Evolutionary conservation across 2,113 vertebrate genomes (phyloP).

Genomic region (Bos javanicus): DNA sequence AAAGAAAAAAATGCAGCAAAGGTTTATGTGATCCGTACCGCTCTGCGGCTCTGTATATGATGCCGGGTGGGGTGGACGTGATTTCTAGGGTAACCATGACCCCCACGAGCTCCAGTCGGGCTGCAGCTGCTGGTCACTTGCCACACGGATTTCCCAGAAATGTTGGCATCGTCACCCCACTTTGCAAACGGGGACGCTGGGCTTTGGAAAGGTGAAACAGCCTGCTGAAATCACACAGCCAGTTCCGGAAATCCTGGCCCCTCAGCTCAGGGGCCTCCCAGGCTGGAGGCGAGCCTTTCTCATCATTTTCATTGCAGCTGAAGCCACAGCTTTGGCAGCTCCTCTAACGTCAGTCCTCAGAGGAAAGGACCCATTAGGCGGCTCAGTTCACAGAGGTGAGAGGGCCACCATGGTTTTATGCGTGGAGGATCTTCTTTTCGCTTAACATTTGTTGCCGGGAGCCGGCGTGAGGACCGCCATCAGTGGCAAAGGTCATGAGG

Average conservation of each 20-base stretch:
- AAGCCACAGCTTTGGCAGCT: background rate
- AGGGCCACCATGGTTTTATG: background rate
- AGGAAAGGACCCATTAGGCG: background rate
- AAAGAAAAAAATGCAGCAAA: background rate
- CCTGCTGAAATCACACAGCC: background rate
- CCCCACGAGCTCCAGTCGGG: rapidly evolving
- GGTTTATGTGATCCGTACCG: rapidly evolving
- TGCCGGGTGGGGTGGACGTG: rapidly evolving
- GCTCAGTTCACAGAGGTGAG: no score
- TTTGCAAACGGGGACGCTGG: background rate
- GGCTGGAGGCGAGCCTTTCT: background rate
- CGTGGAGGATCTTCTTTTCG: rapidly evolving
- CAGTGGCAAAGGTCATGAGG: no score
- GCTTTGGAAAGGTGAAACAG: background rate
- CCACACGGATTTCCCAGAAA: background rate
- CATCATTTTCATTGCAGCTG: background rate
- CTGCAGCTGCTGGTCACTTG: background rate
- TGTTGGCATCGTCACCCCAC: background rate
- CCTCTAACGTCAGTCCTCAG: no score
- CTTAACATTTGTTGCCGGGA: no score
- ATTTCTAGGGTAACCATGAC: background rate
- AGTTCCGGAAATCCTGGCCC: background rate
- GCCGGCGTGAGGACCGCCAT: no score
- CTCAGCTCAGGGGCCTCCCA: background rate
- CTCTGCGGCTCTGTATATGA: background rate